Conservation (phyloP, 2,888 invertebrate species). For the Nemurella pictetii region DNA sequence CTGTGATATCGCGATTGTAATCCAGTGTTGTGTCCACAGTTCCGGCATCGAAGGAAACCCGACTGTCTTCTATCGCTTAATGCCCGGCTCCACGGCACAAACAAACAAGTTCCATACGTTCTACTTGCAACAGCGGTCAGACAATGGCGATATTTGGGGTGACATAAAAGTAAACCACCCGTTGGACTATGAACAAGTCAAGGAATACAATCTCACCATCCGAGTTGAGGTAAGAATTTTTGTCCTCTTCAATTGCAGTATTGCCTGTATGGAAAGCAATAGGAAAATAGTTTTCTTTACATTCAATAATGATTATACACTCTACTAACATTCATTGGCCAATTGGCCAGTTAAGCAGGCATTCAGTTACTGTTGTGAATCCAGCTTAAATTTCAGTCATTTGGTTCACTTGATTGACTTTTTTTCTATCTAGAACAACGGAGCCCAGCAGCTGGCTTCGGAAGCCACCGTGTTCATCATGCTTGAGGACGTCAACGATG, state of each 20-base stretch:
- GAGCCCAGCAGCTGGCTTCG: slow-evolving; percentile 91
- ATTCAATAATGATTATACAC: too few relatives aligned
- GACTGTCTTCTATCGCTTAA: slow-evolving; percentile 91
- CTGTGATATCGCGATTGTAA: not conserved
- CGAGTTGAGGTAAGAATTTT: slow-evolving; percentile 81
- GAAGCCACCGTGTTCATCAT: slow-evolving; percentile 93
- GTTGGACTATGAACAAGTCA: slow-evolving; percentile 91
- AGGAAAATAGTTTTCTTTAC: too few relatives aligned
- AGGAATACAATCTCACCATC: slow-evolving; percentile 93
- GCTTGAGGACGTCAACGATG: slow-evolving; percentile 95
- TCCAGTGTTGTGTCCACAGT: slow-evolving; percentile 58
- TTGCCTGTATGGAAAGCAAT: too few relatives aligned
- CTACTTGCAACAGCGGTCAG: slow-evolving; percentile 91
- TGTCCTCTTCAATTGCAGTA: too few relatives aligned
- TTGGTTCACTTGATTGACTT: too few relatives aligned
- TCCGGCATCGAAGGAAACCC: slow-evolving; percentile 96
- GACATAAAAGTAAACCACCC: slow-evolving; percentile 96
- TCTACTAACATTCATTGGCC: too few relatives aligned
- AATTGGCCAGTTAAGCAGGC: too few relatives aligned
- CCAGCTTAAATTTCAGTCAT: too few relatives aligned
- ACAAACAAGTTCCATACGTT: slow-evolving; percentile 95
- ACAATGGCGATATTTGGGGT: slow-evolving; percentile 92
- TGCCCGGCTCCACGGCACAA: slow-evolving; percentile 94
- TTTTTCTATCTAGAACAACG: too few relatives aligned
- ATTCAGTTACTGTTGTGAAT: too few relatives aligned